Conservation (phyloP, 2,888 invertebrate species). For the Abrostola tripartita region DNA sequence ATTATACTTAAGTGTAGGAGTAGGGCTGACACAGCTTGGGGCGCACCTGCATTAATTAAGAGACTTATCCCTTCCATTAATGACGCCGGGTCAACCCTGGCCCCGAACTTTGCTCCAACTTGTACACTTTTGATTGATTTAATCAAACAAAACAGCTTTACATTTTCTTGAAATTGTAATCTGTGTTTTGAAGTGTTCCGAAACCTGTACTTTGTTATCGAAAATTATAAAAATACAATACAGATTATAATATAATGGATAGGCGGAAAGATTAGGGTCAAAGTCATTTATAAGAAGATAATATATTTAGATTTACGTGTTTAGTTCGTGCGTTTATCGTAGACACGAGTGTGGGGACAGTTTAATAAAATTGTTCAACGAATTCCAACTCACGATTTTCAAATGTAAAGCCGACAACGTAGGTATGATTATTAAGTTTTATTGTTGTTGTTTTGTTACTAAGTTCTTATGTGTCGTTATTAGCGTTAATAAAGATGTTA, state of each 20-base stretch:
- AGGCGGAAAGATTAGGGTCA: constrained; percentile 36
- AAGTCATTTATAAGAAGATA: constrained; percentile 34
- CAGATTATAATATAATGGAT: constrained; percentile 14
- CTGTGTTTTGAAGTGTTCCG: constrained; percentile 42
- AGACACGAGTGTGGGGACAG: constrained; percentile 4
- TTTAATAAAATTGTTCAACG: constrained; percentile 34
- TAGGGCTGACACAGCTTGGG: constrained; percentile 60
- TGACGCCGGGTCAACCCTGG: constrained; percentile 59
- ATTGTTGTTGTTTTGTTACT: constrained; percentile 35
- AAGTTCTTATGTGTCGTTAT: constrained; percentile 30
- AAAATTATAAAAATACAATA: constrained; percentile 25
- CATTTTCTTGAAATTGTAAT: constrained; percentile 60
- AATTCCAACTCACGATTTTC: constrained; percentile 36
- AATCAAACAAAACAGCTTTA: constrained; percentile 64
- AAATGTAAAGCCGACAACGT: constrained; percentile 17
- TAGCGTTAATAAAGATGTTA: constrained; percentile 28
- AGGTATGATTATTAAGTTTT: constrained; percentile 25
- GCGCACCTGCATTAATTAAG: constrained; percentile 75
- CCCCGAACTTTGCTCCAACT: constrained; percentile 55
- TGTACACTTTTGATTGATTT: constrained; percentile 71
- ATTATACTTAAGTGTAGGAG: constrained; percentile 49
- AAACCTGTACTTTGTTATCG: constrained; percentile 42
- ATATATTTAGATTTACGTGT: constrained; percentile 19
- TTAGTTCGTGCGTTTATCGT: constrained; percentile 6
- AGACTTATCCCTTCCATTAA: constrained; percentile 74